Conservation (phyloP, 2,888 invertebrate genomes). For the Suillia variegata region DNA sequence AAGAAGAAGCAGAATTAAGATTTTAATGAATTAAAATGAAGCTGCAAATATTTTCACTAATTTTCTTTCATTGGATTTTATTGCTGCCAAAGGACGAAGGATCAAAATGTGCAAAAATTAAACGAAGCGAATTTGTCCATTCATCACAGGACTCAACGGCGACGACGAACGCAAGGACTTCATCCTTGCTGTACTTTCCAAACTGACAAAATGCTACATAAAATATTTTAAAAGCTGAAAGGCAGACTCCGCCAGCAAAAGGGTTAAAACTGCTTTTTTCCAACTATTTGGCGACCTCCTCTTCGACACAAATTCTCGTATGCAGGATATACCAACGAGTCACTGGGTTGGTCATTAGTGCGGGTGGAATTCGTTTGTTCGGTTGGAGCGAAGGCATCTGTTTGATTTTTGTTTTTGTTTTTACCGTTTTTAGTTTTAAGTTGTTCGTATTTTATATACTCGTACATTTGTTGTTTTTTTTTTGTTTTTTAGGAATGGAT, state of each 20-base stretch:
- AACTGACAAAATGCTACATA: slow-evolving; percentile 4
- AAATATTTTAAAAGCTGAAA: neutral
- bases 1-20: too few species aligned
- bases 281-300: neutral
- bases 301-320: too few species aligned
- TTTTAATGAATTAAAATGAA: slow-evolving; percentile 15
- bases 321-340: neutral
- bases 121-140: neutral
- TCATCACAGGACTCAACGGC: neutral
- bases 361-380: neutral
- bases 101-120: neutral
- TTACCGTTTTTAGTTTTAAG: too few species aligned
- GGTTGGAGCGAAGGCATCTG: slow-evolving; percentile 33
- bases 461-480: too few species aligned
- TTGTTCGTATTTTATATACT: too few species aligned
- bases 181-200: too few species aligned
- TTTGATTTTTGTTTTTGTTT: slow-evolving; percentile 35
- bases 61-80: slow-evolving; percentile 27
- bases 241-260: neutral
- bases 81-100: neutral
- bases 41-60: slow-evolving; percentile 29
- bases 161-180: too few species aligned
- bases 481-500: neutral
- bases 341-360: neutral
- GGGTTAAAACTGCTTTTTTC: neutral